phyloP scores from a whole-genome alignment of 2,797 vertebrate genomes.

The Lerista edwardsae region DNA sequence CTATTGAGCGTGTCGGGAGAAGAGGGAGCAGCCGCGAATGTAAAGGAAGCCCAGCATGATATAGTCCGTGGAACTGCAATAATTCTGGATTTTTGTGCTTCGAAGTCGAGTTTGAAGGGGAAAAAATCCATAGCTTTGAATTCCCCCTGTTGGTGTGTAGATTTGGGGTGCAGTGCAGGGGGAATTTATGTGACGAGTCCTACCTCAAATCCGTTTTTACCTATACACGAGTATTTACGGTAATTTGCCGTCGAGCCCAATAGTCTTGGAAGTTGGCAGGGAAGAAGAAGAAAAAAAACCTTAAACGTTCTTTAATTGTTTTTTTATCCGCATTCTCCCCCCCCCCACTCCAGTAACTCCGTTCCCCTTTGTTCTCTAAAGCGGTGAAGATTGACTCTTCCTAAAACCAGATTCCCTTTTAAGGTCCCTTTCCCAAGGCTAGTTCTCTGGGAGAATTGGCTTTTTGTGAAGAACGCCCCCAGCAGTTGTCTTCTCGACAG shows the following conservation, averaged over 20 bases:
- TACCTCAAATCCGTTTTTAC: slow-evolving; percentile 16
- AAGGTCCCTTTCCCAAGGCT: not conserved
- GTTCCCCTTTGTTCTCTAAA: slow-evolving; percentile 19
- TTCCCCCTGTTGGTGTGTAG: not conserved
- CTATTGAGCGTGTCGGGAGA: not conserved
- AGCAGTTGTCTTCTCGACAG: not conserved
- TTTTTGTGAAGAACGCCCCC: not conserved
- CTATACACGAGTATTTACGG: slow-evolving; percentile 63
- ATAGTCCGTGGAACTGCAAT: not conserved
- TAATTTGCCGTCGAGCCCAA: slow-evolving; percentile 42
- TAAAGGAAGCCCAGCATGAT: not conserved
- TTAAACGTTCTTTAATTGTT: not conserved
- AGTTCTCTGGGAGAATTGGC: not conserved
- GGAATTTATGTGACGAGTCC: not conserved
- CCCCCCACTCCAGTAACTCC: not conserved
- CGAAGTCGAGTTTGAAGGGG: not conserved
- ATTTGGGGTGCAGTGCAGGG: not conserved
- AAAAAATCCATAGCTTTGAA: not conserved
- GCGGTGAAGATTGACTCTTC: not conserved
- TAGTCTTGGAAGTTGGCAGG: slow-evolving; percentile 25
- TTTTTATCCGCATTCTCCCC: too few species aligned
- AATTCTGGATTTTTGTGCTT: not conserved
- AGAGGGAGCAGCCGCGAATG: not conserved
- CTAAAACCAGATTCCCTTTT: not conserved
- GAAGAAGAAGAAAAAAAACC: not conserved